These are phyloP conservation scores for Acleris laterana DNA, from an alignment of 2,888 invertebrate genomes.

Conservation along the genomic window DNA sequence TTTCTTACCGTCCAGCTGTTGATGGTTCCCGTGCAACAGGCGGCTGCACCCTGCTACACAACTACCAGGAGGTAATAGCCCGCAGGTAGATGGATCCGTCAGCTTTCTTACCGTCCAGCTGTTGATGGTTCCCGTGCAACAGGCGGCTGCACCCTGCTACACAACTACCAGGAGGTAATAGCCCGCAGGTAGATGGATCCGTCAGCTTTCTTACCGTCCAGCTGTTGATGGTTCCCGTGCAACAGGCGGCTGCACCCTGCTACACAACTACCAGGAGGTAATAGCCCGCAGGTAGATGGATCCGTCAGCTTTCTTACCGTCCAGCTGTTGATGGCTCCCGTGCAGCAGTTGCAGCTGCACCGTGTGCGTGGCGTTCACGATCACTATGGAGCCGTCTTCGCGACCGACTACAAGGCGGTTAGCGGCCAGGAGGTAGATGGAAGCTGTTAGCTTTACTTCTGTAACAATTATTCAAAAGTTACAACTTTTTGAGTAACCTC, in stretches of 20 bases:
- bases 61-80: slow-evolving; percentile 96
- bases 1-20: slow-evolving; percentile 88
- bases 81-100: slow-evolving; percentile 97
- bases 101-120: slow-evolving; percentile 87
- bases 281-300: slow-evolving; percentile 96
- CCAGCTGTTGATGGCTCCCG: slow-evolving; percentile 92
- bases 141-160: slow-evolving; percentile 97
- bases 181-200: slow-evolving; percentile 96
- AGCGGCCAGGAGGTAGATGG: slow-evolving; percentile 96
- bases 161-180: slow-evolving; percentile 97
- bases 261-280: slow-evolving; percentile 98
- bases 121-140: slow-evolving; percentile 94
- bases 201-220: slow-evolving; percentile 82
- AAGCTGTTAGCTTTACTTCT: slow-evolving; percentile 93
- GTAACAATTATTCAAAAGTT: slow-evolving; percentile 18
- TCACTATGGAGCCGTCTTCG: slow-evolving; percentile 97
- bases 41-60: too few relatives aligned
- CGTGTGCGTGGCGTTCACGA: slow-evolving; percentile 97
- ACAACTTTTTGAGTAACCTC: too few relatives aligned
- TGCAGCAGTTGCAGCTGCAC: slow-evolving; percentile 96
- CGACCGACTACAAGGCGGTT: slow-evolving; percentile 97
- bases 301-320: slow-evolving; percentile 88
- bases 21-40: slow-evolving; percentile 94
- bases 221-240: slow-evolving; percentile 93
- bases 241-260: too few relatives aligned